Conservation (phyloP, 2,113 vertebrate species). For the Elgaria multicarinata region DNA sequence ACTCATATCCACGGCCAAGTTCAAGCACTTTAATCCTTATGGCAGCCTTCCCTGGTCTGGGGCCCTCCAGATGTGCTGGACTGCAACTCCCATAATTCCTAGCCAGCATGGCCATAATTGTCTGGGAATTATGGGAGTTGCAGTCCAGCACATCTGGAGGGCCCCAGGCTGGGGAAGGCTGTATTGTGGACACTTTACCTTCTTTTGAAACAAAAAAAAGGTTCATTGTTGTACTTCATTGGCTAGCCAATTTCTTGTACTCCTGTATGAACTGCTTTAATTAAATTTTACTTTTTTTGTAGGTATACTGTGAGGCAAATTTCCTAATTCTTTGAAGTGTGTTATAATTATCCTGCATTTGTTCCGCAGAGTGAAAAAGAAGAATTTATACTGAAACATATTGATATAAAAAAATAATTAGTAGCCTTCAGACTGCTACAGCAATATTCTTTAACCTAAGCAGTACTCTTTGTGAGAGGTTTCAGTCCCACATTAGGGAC, state of each 20-base stretch:
- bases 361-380: neutral
- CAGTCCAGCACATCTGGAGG: no score
- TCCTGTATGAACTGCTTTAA: constrained; percentile 17
- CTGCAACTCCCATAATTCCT: no score
- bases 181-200: constrained; percentile 11
- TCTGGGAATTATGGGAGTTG: no score
- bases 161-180: no score
- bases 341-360: neutral
- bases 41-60: neutral
- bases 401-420: neutral
- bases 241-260: constrained; percentile 15
- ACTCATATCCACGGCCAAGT: constrained; percentile 33
- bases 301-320: neutral
- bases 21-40: constrained; percentile 42
- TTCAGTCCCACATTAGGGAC: neutral
- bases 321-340: neutral
- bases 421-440: neutral
- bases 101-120: no score
- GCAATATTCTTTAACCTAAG: neutral
- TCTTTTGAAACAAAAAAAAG: constrained; percentile 38
- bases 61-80: no score
- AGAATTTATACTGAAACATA: neutral
- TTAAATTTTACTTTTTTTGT: neutral
- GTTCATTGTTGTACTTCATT: constrained; percentile 41
- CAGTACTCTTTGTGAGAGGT: neutral